Evolutionary conservation across 2,113 vertebrate genomes (phyloP), one percentile per base, ranked within the genome.

Genomic region (Salvator merianae): DNA sequence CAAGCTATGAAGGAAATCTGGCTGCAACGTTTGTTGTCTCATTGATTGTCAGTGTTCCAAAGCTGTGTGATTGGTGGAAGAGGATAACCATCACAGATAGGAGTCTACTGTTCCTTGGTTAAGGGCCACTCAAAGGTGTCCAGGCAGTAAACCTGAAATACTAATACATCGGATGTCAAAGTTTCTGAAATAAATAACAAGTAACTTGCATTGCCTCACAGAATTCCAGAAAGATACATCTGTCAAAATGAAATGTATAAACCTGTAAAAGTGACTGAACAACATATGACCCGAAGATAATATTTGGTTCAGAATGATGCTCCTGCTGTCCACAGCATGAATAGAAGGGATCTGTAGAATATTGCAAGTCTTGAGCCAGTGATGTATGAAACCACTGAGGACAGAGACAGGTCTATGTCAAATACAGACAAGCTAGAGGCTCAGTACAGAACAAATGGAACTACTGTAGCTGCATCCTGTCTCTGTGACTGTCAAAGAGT

Each of bases 231-330:
- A 68, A 47, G 20, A 65, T 26, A 5, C 1, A 1, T 34, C 30
- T 50, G 20, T 79, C 77, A 80, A 53, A 69, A 69, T 80, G 20
- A 30, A 50, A 20, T 69, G 65, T 53, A 69, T 65, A 80, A 50
- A 69, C 40, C 40, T 80, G 43, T 30, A 80, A 80, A 50, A 66
- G 43, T 69, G 79, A 69, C 65, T 68, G 65, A 32, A 40, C 20
- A 80, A 69, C 79, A 80, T 80, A 69, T 50, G 79, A 34, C 43
- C 65, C 30, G 65, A 80, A 80, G 65, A 69, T 80, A 50, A 69
- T 80, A 34, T 69, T 69, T 80, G 79, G n/a, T 53, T 80, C 40
- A 80, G 40, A 69, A 28, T 50, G 65, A 69, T 69, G 43, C 50
- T 69, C 30, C 40, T 69, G 66, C 79, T 80, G 65, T 80, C 78